phyloP scores from a whole-genome alignment of 2,797 vertebrate species.

The Gymnopithys bicolor region DNA sequence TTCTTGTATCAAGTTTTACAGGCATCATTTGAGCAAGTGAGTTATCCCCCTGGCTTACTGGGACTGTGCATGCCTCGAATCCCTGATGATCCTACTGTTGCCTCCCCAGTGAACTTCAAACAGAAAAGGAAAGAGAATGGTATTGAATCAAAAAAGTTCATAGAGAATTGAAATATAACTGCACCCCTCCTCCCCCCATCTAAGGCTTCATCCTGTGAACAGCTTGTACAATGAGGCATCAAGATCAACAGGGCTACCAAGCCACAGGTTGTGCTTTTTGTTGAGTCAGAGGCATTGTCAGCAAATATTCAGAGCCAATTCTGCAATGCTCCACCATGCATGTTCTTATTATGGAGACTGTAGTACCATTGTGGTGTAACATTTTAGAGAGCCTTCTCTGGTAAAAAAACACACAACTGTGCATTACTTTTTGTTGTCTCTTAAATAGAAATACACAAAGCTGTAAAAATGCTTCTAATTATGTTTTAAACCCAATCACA shows the following conservation, averaged over 20 bases:
- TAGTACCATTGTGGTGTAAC: background rate
- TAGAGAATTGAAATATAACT: background rate
- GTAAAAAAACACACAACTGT: background rate
- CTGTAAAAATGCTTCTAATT: constrained; percentile 55
- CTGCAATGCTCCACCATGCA: background rate
- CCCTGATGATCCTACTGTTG: background rate
- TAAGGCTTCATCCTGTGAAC: background rate
- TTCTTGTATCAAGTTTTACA: background rate
- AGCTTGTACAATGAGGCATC: background rate
- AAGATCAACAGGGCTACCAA: background rate
- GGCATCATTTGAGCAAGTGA: background rate
- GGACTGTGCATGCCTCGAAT: background rate
- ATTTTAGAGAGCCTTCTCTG: background rate
- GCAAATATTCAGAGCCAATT: background rate
- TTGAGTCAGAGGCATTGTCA: background rate
- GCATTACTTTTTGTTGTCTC: constrained; percentile 48
- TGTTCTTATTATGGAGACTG: background rate
- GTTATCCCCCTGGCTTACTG: background rate
- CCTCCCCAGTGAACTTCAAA: background rate
- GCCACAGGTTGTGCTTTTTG: background rate
- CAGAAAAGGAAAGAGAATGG: background rate
- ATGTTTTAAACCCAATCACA: constrained; percentile 41
- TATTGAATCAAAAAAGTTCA: background rate
- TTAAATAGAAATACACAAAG: constrained; percentile 57
- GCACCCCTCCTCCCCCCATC: background rate